phyloP scores from a whole-genome alignment of 2,113 vertebrate genomes.

The Stictonetta naevosa region DNA sequence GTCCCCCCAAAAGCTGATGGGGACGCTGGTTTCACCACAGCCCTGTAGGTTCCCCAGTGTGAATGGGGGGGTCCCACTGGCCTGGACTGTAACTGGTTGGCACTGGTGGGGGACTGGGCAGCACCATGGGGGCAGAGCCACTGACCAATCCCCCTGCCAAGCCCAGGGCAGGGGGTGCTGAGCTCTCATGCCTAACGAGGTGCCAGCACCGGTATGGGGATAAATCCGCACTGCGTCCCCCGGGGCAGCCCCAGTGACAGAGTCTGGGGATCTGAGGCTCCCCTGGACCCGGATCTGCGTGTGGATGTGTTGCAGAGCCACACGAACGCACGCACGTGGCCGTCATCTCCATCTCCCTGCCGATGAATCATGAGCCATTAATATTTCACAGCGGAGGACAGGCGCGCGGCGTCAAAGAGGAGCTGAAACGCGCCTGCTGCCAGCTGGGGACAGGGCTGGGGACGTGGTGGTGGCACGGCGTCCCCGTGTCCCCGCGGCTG shows the following conservation, averaged over 20 bases:
- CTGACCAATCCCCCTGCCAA: background rate
- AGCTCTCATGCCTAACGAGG: background rate
- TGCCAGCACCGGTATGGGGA: accelerated
- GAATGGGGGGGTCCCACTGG: background rate
- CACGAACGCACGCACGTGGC: background rate
- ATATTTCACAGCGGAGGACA: background rate
- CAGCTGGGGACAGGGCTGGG: background rate
- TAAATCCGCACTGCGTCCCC: background rate
- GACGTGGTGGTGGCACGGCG: background rate
- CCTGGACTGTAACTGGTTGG: background rate
- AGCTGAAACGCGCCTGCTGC: background rate
- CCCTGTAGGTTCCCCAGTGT: background rate
- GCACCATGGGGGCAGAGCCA: background rate
- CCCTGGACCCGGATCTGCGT: background rate
- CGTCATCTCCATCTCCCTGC: background rate
- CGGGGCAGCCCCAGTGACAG: accelerated
- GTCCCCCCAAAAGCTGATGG: no score
- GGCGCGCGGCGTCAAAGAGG: background rate
- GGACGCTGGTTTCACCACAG: background rate
- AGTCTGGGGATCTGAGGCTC: accelerated
- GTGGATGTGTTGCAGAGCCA: background rate
- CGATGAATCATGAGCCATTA: constrained; percentile 11
- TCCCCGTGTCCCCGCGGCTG: background rate
- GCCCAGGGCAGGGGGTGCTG: background rate
- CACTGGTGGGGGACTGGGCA: background rate